Conservation (phyloP, 1,140 invertebrate species). For the Armadillidium nasatum region DNA sequence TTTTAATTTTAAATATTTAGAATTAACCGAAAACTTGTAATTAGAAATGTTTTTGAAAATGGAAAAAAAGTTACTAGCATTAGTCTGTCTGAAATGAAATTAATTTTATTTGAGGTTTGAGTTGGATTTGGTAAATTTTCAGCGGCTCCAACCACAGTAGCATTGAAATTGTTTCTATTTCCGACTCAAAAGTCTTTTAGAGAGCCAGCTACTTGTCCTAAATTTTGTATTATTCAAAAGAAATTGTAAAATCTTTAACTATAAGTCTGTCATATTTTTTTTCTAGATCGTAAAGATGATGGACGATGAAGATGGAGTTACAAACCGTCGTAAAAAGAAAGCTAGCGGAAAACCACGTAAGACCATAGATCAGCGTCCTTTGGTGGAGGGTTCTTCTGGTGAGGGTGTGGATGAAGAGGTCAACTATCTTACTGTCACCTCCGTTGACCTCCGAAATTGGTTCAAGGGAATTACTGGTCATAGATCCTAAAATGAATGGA, state of each 20-base stretch:
- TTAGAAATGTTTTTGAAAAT: too few relatives aligned
- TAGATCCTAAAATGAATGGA: neutral
- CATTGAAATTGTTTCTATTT: too few relatives aligned
- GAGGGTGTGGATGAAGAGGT: conserved; percentile 44
- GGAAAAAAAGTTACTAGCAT: too few relatives aligned
- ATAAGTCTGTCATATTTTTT: neutral
- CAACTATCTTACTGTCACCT: conserved; percentile 45
- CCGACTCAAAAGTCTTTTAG: too few relatives aligned
- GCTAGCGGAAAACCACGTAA: conserved; percentile 51
- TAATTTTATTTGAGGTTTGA: too few relatives aligned
- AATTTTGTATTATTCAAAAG: too few relatives aligned
- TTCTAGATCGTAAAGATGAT: conserved; percentile 84
- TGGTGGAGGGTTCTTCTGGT: conserved; percentile 47
- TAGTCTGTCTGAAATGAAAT: too few relatives aligned
- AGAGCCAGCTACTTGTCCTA: too few relatives aligned
- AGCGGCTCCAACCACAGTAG: too few relatives aligned
- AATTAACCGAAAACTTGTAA: too few relatives aligned
- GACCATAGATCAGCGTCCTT: conserved; percentile 51
- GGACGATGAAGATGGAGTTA: conserved; percentile 85
- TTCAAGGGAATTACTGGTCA: conserved; percentile 41
- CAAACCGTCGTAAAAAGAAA: conserved; percentile 64
- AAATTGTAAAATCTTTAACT: neutral
- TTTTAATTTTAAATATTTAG: too few relatives aligned
- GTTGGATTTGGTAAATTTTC: too few relatives aligned
- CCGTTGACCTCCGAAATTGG: conserved; percentile 44